These are phyloP conservation scores for Abrostola triplasia DNA, from an alignment of 2,888 invertebrate genomes.

Conservation along the genomic window DNA sequence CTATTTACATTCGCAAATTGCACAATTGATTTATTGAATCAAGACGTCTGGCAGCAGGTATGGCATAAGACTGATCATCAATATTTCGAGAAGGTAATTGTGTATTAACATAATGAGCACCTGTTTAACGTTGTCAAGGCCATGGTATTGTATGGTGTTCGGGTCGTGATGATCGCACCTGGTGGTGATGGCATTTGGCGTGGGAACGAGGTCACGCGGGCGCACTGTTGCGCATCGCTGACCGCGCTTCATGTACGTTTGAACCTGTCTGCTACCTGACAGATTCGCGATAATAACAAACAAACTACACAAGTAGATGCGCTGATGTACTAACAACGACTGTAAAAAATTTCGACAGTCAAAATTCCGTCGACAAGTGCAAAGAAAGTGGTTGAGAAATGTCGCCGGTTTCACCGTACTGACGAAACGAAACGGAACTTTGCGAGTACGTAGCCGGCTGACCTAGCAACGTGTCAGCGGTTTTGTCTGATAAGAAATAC, in stretches of 20 bases:
- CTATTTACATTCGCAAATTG: constrained; percentile 3
- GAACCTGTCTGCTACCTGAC: constrained; percentile 44
- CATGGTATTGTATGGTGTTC: constrained; percentile 63
- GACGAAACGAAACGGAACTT: constrained; percentile 52
- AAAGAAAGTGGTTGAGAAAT: constrained; percentile 52
- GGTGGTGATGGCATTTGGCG: constrained; percentile 65
- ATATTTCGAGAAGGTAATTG: constrained; percentile 22
- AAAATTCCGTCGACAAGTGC: constrained; percentile 40
- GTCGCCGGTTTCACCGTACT: constrained; percentile 25
- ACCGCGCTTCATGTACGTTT: constrained; percentile 63
- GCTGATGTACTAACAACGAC: constrained; percentile 11
- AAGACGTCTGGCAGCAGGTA: constrained; percentile 12
- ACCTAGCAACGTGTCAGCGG: constrained; percentile 52
- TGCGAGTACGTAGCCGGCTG: constrained; percentile 45
- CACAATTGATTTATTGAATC: constrained; percentile 7
- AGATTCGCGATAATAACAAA: constrained; percentile 41
- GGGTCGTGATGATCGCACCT: constrained; percentile 71
- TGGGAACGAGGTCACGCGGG: constrained; percentile 86
- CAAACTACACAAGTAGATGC: constrained; percentile 12
- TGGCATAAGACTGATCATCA: constrained; percentile 19
- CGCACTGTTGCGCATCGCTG: constrained; percentile 80
- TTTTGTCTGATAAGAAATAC: constrained; percentile 39
- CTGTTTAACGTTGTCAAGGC: constrained; percentile 66
- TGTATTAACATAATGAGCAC: constrained; percentile 49
- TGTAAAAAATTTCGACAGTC: constrained; percentile 15